A percentile compares a stretch with the other conserved stretches of the same genome.
These are phyloP conservation scores for Erynnis tages DNA, from an alignment of 2,888 invertebrate genomes.

Conservation along the genomic window DNA sequence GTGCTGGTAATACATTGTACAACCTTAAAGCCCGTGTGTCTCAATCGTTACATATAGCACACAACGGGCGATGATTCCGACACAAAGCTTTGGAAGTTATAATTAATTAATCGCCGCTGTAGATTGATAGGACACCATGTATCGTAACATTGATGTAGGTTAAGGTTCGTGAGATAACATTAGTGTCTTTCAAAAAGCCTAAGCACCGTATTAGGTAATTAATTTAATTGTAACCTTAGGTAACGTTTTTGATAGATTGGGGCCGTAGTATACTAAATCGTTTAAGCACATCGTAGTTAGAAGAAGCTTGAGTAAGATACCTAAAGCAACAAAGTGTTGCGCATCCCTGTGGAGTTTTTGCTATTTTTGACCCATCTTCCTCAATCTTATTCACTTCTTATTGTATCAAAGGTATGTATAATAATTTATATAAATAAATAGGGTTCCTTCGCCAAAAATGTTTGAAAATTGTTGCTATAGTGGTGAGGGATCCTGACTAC, in stretches of 20 bases:
- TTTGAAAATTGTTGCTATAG: too few species aligned
- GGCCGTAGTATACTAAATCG: neutral
- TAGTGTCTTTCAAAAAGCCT: slow-evolving; percentile 28
- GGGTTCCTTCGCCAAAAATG: too few species aligned
- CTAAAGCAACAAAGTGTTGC: too few species aligned
- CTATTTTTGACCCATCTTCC: too few species aligned
- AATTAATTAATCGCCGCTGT: slow-evolving; percentile 62
- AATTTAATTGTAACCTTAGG: slow-evolving; percentile 2
- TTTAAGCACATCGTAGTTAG: too few species aligned
- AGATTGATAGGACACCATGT: slow-evolving; percentile 68
- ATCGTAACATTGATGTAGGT: slow-evolving; percentile 59
- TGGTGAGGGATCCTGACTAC: too few species aligned
- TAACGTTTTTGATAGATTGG: slow-evolving; percentile 8
- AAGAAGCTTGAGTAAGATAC: too few species aligned
- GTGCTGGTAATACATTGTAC: too few species aligned
- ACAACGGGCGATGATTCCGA: slow-evolving; percentile 69
- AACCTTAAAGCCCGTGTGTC: slow-evolving; percentile 41
- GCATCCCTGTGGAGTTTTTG: too few species aligned
- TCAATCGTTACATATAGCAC: slow-evolving; percentile 46
- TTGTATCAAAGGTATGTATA: too few species aligned
- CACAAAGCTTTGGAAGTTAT: slow-evolving; percentile 59
- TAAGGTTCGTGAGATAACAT: slow-evolving; percentile 48
- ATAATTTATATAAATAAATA: too few species aligned
- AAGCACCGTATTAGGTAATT: slow-evolving; percentile 30
- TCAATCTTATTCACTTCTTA: too few species aligned